Evolutionary conservation across 2,113 vertebrate species (phyloP), one percentile per base, ranked within the genome.

Genomic region (Struthidea cinerea): DNA sequence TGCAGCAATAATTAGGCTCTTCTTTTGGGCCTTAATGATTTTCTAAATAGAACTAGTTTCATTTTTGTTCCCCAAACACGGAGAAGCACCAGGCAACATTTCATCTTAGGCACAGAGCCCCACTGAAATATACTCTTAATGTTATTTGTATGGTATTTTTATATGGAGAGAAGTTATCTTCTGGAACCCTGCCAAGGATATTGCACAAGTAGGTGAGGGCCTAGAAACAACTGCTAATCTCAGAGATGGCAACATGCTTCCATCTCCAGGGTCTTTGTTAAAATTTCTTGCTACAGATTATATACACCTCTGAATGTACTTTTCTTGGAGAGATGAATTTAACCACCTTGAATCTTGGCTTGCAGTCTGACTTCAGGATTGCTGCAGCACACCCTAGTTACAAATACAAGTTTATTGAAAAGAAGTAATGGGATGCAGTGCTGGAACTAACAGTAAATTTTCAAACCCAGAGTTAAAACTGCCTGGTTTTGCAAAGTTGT

Each of bases 251-350:
- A 77, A 46, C 32, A 42, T 23, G 35, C 46, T 87, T 89, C 88
- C 65, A 96, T 87, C 65, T 87, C 28, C 41, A 61, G 26, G 10
- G 46, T 89, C 74, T 95, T 75, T 87, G 84, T 89, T 93, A 94
- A 94, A 96, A 89, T 90, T 91, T n/a, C 46, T 87, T 60, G 26
- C 76, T 79, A 41, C 14, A 73, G 65, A 76, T 87, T 89, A 79
- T 84, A 67, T 59, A 82, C 32, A 69, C 16, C 11, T 26, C 15
- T 79, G 49, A 75, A 76, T 18, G 13, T 41, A 74, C 84, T 79
- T 89, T 87, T 73, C 74, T 30, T 77, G 67, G 33, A 73, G 19
- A 61, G 23, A 59, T 39, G 2, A 79, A 93, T 65, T 69, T 85
- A 83, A 65, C 10, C 46, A 61, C 49, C 67, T 79, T 77, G 42